Base-by-base conservation (phyloP, 2,888 invertebrate genomes). In the Amaurobius ferox region DNA sequence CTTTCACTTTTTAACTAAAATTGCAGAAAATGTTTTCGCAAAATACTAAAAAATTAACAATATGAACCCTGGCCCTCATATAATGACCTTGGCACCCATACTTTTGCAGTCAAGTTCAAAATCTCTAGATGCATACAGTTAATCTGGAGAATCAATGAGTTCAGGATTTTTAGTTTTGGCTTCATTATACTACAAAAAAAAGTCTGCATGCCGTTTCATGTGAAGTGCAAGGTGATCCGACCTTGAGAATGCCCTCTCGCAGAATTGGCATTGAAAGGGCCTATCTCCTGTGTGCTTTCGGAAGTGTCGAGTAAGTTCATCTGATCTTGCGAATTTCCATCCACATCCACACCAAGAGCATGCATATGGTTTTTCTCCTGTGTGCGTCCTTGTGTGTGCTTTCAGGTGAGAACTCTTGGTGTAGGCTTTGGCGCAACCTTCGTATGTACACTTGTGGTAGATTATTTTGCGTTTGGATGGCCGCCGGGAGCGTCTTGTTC, bases 221-320 rank as follows among this genome's bases (percentile, higher is more conserved):
- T 94, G 94, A 66, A 94, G 92, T 1, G 94, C 93, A 87, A 94
- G 92, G 89, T 94, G 94, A 90, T 94, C 94, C 40, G 94, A 94
- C 39, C 94, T 91, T 61, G 94, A 93, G 91, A 94, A 94, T 30
- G 94, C 93, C 16, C 94, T 91, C 87, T 94, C 93, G 90, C 94
- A 94, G 44, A 93, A 91, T 30, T 93, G 92, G 90, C 94, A 94
- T 89, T 93, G 93, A 91, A 94, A 94, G 0, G 94, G 94, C 66
- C 94, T 91, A 89, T 94, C 94, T 0, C 94, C 93, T 1, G 93
- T 93, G 89, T 93, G 92, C 89, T 93, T 93, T 19, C 94, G 91
- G 90, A 92, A 94, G 90, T 94, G 94, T 66, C 94, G 91, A 0
- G 94, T 94, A 80, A 94, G 92, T 89, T 94, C 94, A 90, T 94